Conservation (phyloP, 30 jellyfish, hydroid and myxozoan species). For the Hydra vulgaris region DNA sequence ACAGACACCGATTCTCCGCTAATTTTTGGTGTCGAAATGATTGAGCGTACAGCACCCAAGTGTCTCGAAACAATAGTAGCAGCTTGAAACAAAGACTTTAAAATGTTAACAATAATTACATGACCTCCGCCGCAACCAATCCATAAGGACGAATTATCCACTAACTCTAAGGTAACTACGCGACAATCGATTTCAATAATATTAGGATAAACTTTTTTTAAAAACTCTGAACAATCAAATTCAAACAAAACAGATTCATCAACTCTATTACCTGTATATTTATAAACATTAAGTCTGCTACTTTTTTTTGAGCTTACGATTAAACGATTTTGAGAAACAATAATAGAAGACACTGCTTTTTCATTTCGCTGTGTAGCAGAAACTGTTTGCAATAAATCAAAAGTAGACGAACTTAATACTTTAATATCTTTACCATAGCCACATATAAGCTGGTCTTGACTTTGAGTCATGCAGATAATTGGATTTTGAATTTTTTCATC, state of each 20-base stretch:
- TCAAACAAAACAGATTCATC: background rate
- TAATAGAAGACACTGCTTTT: slow-evolving; percentile 2
- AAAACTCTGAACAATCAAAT: slow-evolving; percentile 6
- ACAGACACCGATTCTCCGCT: slow-evolving; percentile 6
- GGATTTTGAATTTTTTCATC: background rate
- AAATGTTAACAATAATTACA: slow-evolving; percentile 29
- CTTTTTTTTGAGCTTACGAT: background rate
- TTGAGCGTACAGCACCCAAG: slow-evolving; percentile 20
- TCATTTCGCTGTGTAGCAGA: background rate
- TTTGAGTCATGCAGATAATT: background rate
- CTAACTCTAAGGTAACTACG: slow-evolving; percentile 28
- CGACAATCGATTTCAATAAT: slow-evolving; percentile 45
- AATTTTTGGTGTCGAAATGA: background rate
- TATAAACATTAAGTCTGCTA: background rate
- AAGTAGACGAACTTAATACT: background rate
- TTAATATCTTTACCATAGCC: background rate
- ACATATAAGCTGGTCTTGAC: background rate
- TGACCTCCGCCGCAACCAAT: slow-evolving; percentile 87
- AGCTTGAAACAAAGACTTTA: background rate
- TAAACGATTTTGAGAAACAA: background rate
- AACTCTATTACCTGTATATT: background rate
- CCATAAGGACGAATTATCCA: slow-evolving; percentile 49
- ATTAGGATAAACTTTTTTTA: background rate
- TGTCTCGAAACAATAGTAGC: background rate
- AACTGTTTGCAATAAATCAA: background rate